Percentiles rank a stretch among this genome's conserved stretches.
phyloP scores from a whole-genome alignment of 2,888 invertebrate genomes.

The Eulithis prunata region DNA sequence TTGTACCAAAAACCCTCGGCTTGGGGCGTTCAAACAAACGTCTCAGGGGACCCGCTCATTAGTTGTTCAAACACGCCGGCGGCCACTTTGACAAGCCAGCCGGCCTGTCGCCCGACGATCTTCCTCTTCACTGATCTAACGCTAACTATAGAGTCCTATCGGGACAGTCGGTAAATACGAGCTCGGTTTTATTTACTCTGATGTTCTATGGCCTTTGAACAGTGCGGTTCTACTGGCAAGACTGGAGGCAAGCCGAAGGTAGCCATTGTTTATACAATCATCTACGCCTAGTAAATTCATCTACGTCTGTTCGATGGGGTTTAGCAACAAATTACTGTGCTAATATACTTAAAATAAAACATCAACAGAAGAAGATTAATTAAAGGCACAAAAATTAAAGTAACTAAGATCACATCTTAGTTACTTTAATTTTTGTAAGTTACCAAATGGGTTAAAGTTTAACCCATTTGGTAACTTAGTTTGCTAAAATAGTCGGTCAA shows the following conservation, averaged over 20 bases:
- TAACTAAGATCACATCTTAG: too few relatives aligned
- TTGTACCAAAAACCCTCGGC: slow-evolving; percentile 59
- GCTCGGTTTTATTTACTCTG: slow-evolving; percentile 62
- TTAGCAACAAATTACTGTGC: too few relatives aligned
- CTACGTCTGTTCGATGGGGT: background rate
- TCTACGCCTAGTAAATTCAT: background rate
- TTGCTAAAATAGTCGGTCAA: too few relatives aligned
- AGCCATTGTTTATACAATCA: slow-evolving; percentile 7
- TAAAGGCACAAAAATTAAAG: too few relatives aligned
- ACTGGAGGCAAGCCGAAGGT: background rate
- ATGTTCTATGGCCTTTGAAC: slow-evolving; percentile 50
- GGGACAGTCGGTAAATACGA: slow-evolving; percentile 68
- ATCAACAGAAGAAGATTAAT: too few relatives aligned
- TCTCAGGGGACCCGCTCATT: slow-evolving; percentile 83
- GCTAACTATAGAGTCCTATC: slow-evolving; percentile 70
- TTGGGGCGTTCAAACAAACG: slow-evolving; percentile 73
- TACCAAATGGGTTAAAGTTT: too few relatives aligned
- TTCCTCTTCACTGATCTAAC: slow-evolving; percentile 76
- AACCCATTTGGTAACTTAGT: too few relatives aligned
- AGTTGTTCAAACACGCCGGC: slow-evolving; percentile 82
- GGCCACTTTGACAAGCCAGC: slow-evolving; percentile 79
- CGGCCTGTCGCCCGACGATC: slow-evolving; percentile 61
- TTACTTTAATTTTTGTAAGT: too few relatives aligned
- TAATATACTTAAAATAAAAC: too few relatives aligned
- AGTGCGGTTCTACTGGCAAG: slow-evolving; percentile 37